Conservation (phyloP, 2,113 vertebrate genomes). For the Alligator sinensis region DNA sequence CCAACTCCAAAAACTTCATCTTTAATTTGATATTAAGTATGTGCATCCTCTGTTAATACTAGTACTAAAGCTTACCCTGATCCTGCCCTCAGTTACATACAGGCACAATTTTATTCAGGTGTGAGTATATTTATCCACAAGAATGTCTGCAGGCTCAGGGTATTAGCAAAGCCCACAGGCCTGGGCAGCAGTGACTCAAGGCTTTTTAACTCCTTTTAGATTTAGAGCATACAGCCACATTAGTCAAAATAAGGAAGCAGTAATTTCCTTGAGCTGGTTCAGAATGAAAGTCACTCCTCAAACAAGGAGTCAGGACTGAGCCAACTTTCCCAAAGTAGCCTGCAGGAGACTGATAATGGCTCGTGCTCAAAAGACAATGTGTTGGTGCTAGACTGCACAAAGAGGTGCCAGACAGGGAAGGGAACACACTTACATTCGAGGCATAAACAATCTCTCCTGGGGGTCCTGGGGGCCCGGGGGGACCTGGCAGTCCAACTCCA, state of each 20-base stretch:
- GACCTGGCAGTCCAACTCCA: slow-evolving; percentile 84
- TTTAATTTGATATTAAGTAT: neutral
- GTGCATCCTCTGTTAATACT: neutral
- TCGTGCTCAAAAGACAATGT: neutral
- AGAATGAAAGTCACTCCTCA: neutral
- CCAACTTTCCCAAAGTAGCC: neutral
- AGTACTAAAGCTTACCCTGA: neutral
- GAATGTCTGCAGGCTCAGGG: no score
- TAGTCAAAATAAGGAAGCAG: no score
- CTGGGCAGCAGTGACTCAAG: no score
- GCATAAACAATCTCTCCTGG: slow-evolving; percentile 85
- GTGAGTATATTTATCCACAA: no score
- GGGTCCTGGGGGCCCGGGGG: slow-evolving; percentile 88
- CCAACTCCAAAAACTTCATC: neutral
- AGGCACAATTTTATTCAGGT: neutral
- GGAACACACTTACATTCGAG: slow-evolving; percentile 67
- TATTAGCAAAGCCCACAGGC: no score
- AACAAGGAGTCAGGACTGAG: neutral
- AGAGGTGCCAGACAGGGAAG: neutral
- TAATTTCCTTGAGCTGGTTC: no score
- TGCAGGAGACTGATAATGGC: neutral
- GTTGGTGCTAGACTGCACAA: neutral
- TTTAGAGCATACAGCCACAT: no score
- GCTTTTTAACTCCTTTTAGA: no score
- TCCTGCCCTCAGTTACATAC: neutral